Evolutionary conservation across 2,888 invertebrate species (phyloP), one percentile per base, ranked within the genome.

Genomic region (Agonopterix arenella): DNA sequence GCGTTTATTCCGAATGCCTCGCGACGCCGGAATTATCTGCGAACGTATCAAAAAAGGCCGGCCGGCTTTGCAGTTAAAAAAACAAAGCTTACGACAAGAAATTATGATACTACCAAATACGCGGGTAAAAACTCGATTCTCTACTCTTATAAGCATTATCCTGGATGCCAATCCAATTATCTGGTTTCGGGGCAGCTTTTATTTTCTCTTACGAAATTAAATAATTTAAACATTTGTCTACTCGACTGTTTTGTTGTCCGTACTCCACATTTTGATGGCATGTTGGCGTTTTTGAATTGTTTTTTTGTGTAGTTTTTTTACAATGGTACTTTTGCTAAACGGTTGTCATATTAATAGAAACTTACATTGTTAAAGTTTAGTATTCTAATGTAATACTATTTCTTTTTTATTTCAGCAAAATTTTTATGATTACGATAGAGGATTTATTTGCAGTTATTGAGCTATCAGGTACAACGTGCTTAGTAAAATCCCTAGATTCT

Each of bases 91-190:
- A 28, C 70, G 71, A 77, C 80, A 86, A 84, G 84, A 85, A 86
- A 76, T 84, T 83, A 85, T 84, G 84, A 84, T 84, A 80, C 82
- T 74, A 79, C 85, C 83, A 80, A 84, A 84, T 84, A 81, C 76
- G 82, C 73, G 67, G 54, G 60, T 68, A 85, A 84, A 84, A 84
- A 80, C 70, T 70, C 70, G 70, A 69, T 67, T 62, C 64, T 65
- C 63, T 70, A 66, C 66, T 69, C 59, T 59, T 61, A 56, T 64
- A 43, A 47, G 45, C 36, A 44, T 58, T 55, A 59, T 64, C 57
- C 61, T 51, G 64, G 61, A 64, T 61, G 59, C 60, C 66, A 58
- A 54, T 54, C 61, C 68, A 66, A 68, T 68, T 68, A 68, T 61
- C 59, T 38, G 44, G n/a, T 41, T 36, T 37, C 11, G 45, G 48